These are phyloP conservation scores for Galaxea fascicularis DNA, from an alignment of 92 coral and sea anemone species.

Conservation along the genomic window DNA sequence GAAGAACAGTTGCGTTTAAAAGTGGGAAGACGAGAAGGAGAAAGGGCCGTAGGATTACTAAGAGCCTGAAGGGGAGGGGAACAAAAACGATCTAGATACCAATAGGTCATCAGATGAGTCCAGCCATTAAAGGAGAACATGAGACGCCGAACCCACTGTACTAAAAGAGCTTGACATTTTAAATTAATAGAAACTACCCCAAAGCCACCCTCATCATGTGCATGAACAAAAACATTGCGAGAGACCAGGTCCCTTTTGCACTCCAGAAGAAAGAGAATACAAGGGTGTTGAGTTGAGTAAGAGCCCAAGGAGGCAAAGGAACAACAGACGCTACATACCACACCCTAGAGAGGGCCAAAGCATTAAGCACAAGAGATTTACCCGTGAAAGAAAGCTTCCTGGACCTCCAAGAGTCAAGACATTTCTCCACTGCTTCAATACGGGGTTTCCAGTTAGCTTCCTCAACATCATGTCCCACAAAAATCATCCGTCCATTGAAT, in stretches of 20 bases:
- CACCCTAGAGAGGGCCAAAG: constrained; percentile 13
- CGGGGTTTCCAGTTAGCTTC: constrained; percentile 37
- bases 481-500: constrained; percentile 10
- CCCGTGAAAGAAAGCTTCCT: constrained; percentile 34
- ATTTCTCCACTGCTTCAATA: neutral
- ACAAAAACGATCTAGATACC: neutral
- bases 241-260: constrained; percentile 14
- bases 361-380: constrained; percentile 16
- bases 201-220: neutral
- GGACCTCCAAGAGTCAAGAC: constrained; percentile 24
- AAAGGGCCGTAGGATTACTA: neutral
- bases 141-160: constrained; percentile 4
- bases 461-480: neutral
- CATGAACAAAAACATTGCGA: neutral
- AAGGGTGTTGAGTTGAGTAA: neutral
- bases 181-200: neutral
- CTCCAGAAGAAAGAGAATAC: constrained; percentile 32
- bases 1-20: neutral
- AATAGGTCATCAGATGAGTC: neutral
- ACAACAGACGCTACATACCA: constrained; percentile 17
- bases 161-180: neutral
- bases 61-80: neutral
- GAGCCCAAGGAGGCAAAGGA: neutral
- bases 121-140: neutral
- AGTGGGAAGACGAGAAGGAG: neutral